These are phyloP conservation scores for Operophtera brumata DNA, from an alignment of 2,888 invertebrate species.

Conservation along the genomic window DNA sequence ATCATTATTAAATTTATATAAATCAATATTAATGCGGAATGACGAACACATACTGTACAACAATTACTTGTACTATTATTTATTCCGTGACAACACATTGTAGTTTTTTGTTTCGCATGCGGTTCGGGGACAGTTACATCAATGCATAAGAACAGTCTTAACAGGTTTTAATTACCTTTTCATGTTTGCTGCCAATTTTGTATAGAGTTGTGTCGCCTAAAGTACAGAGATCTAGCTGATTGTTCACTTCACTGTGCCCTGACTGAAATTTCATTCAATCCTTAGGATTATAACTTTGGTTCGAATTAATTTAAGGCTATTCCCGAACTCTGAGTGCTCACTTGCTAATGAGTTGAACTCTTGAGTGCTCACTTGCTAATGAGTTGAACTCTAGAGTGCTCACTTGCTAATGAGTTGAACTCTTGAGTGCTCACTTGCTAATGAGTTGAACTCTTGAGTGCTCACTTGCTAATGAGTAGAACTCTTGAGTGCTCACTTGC, in stretches of 20 bases:
- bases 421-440: conserved; percentile 5
- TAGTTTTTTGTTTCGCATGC: too few relatives aligned
- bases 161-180: too few relatives aligned
- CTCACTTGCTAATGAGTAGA: conserved; percentile 1
- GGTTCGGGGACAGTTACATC: too few relatives aligned
- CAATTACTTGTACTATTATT: too few relatives aligned
- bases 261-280: conserved; percentile 27
- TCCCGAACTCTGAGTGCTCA: conserved; percentile 15
- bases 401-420: conserved; percentile 4
- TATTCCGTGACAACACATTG: too few relatives aligned
- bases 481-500: conserved; percentile 8
- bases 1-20: too few relatives aligned
- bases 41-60: too few relatives aligned
- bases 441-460: conserved; percentile 13
- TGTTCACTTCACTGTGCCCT: background rate
- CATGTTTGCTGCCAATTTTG: too few relatives aligned
- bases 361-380: conserved; percentile 5
- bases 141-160: too few relatives aligned
- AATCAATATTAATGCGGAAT: too few relatives aligned
- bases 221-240: background rate
- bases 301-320: conserved; percentile 32
- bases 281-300: conserved; percentile 38
- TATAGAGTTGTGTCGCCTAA: too few relatives aligned
- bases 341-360: conserved; percentile 4
- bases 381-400: conserved; percentile 13